Evolutionary conservation across 2,888 invertebrate species (phyloP).

Genomic region (Melieria picta): DNA sequence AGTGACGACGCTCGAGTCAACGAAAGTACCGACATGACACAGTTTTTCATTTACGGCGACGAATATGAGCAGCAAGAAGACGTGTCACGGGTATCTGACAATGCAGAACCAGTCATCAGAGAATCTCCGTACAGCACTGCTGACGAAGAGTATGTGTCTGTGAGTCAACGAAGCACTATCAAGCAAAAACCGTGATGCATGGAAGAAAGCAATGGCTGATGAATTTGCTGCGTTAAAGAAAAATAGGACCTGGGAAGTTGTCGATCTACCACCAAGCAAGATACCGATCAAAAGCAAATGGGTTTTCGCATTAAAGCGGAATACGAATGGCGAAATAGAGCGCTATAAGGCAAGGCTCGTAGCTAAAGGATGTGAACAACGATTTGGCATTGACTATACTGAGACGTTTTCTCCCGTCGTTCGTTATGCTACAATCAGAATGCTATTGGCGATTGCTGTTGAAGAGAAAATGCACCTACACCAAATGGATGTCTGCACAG

Average conservation of each 20-base stretch:
- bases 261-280: constrained; percentile 36
- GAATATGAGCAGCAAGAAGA: no score
- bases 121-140: no score
- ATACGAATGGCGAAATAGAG: constrained; percentile 35
- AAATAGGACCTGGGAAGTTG: constrained; percentile 40
- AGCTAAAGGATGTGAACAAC: constrained; percentile 38
- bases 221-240: constrained; percentile 37
- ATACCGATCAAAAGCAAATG: constrained; percentile 39
- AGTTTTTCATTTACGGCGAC: no score
- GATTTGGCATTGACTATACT: constrained; percentile 34
- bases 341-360: constrained; percentile 40
- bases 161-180: constrained; percentile 35
- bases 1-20: no score
- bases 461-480: constrained; percentile 37
- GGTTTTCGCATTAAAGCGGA: constrained; percentile 39
- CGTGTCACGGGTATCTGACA: no score
- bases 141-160: no score
- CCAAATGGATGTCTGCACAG: constrained; percentile 41
- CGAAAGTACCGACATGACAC: no score
- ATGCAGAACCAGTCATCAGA: no score
- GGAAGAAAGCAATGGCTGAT: constrained; percentile 38
- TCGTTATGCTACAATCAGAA: constrained; percentile 38
- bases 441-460: constrained; percentile 39
- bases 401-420: constrained; percentile 44
- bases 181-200: constrained; percentile 30